These are phyloP conservation scores for Choristoneura fumiferana DNA, from an alignment of 1,140 invertebrate species.

Conservation along the genomic window DNA sequence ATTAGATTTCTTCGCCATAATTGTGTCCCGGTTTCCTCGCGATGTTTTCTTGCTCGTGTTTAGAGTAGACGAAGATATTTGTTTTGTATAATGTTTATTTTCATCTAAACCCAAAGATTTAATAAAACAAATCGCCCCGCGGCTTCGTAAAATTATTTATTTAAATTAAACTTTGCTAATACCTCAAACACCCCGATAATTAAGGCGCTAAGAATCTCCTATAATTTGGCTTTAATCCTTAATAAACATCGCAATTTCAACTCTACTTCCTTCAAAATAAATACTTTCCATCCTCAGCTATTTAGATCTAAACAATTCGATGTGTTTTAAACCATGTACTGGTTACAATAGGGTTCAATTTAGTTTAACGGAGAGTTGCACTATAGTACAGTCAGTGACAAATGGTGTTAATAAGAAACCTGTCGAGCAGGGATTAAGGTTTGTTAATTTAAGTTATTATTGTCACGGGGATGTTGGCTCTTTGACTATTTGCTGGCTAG, in stretches of 20 bases:
- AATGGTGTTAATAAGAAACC: conserved; percentile 77
- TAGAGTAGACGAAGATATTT: too few species aligned
- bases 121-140: not conserved
- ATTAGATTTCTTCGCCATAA: too few species aligned
- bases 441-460: conserved; percentile 65
- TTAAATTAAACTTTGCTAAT: conserved; percentile 14
- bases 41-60: too few species aligned
- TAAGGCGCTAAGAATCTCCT: conserved; percentile 1
- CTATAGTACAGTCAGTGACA: conserved; percentile 41
- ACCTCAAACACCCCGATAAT: conserved; percentile 1
- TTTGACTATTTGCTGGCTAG: conserved; percentile 26
- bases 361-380: not conserved
- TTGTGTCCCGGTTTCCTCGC: too few species aligned
- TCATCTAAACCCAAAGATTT: too few species aligned
- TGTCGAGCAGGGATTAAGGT: conserved; percentile 66
- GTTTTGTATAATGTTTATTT: too few species aligned
- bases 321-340: not conserved
- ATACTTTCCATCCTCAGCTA: too few species aligned
- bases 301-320: not conserved
- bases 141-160: conserved; percentile 11
- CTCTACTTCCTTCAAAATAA: too few species aligned
- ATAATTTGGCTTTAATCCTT: not conserved
- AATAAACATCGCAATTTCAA: not conserved
- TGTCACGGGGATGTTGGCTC: conserved; percentile 31
- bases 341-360: not conserved